A percentile compares a stretch with the other conserved stretches of the same genome.
These are phyloP conservation scores for Hemibagrus wyckioides DNA, from an alignment of 2,113 vertebrate species.

Conservation along the genomic window DNA sequence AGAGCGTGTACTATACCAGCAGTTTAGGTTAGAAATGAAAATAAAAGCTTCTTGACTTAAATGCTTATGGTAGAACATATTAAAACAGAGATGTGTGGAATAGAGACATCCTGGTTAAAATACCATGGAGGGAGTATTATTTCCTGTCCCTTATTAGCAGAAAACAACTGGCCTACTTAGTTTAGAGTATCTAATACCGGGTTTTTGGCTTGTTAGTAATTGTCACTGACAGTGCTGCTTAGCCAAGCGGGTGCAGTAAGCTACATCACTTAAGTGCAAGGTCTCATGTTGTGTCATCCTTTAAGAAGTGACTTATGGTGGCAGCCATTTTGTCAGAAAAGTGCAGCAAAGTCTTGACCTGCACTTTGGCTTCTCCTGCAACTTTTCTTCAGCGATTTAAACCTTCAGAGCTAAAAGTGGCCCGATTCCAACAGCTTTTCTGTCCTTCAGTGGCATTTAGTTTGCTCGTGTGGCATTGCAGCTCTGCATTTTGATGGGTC, in stretches of 20 bases:
- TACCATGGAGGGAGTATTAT: not conserved
- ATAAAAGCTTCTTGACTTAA: too few relatives aligned
- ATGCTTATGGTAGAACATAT: too few relatives aligned
- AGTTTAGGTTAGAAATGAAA: too few relatives aligned
- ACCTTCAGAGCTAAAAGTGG: conserved; percentile 24
- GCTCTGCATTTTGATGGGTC: conserved; percentile 63
- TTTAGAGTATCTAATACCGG: not conserved
- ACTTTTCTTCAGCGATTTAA: not conserved
- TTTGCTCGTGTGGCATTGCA: conserved; percentile 44
- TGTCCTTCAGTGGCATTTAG: conserved; percentile 49
- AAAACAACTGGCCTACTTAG: not conserved
- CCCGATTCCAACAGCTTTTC: conserved; percentile 30
- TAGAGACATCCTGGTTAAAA: not conserved
- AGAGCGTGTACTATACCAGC: too few relatives aligned
- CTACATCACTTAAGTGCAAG: not conserved
- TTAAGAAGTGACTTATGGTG: not conserved
- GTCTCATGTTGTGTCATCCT: not conserved
- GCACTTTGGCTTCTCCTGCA: conserved; percentile 27
- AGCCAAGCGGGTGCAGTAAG: not conserved
- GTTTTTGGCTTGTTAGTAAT: not conserved
- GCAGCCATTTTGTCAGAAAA: not conserved
- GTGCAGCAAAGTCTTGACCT: not conserved
- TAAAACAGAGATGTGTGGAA: too few relatives aligned
- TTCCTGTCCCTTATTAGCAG: not conserved
- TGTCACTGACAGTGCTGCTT: not conserved